Conservation (phyloP, 2,797 vertebrate species). For the Sebastes cheni region DNA sequence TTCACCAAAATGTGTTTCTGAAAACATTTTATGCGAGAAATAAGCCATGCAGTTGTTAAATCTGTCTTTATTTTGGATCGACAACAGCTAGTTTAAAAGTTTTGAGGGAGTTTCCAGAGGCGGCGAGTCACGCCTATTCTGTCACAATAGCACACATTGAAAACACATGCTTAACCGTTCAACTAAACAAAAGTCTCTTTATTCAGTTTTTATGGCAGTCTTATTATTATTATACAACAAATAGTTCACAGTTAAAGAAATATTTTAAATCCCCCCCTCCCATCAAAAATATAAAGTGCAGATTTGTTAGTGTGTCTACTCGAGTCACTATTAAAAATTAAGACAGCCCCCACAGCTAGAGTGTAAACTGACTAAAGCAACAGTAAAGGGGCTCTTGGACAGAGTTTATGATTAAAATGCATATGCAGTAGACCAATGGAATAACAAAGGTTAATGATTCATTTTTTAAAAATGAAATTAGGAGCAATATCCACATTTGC, state of each 20-base stretch:
- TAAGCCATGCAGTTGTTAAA: too few species aligned
- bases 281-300: slow-evolving; percentile 58
- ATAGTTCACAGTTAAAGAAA: slow-evolving; percentile 27
- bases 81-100: too few species aligned
- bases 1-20: accelerated
- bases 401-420: slow-evolving; percentile 16
- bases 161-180: not conserved
- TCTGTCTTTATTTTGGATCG: too few species aligned
- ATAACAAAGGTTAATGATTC: not conserved
- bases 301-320: slow-evolving; percentile 53
- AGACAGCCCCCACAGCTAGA: not conserved
- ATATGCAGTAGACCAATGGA: not conserved
- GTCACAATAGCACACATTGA: not conserved
- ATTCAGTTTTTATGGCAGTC: slow-evolving; percentile 57
- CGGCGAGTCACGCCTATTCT: not conserved
- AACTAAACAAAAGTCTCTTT: slow-evolving; percentile 54
- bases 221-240: slow-evolving; percentile 44
- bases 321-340: slow-evolving; percentile 28
- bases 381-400: slow-evolving; percentile 4
- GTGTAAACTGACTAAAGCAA: slow-evolving; percentile 4
- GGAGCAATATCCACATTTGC: not conserved
- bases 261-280: not conserved
- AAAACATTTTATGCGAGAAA: too few species aligned
- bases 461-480: not conserved
- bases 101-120: too few species aligned